Evolutionary conservation across 2,113 vertebrate species (phyloP).

Genomic region (Hipposideros armiger): DNA sequence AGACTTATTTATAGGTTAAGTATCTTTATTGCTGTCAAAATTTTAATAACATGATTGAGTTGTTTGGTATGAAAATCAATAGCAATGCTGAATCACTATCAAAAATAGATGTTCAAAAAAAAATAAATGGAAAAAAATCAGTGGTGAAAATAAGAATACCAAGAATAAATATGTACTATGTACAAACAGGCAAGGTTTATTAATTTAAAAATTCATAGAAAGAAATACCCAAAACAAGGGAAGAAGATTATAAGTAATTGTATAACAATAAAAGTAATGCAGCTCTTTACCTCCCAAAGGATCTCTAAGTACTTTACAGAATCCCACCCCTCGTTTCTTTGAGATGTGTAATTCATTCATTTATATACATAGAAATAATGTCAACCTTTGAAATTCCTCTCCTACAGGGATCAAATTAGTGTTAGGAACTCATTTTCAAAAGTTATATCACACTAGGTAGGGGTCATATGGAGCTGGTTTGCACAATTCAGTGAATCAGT

Average conservation of each 20-base stretch:
- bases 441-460: not conserved
- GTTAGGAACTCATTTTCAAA: not conserved
- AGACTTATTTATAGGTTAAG: constrained; percentile 13
- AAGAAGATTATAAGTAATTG: constrained; percentile 43
- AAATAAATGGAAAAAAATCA: constrained; percentile 38
- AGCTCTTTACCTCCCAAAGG: not conserved
- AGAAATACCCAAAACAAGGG: constrained; percentile 27
- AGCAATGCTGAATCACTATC: not conserved
- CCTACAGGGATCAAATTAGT: not conserved
- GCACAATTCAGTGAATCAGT: not conserved
- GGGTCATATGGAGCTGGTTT: not conserved
- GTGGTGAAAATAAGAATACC: constrained; percentile 24
- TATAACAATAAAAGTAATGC: not conserved
- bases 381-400: constrained; percentile 7
- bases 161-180: not conserved
- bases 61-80: not conserved
- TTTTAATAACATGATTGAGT: not conserved
- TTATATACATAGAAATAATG: constrained; percentile 18
- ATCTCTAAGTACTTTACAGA: not conserved
- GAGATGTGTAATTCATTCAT: not conserved
- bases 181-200: not conserved
- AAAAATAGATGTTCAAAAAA: constrained; percentile 42
- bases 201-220: constrained; percentile 25
- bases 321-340: not conserved
- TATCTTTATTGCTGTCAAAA: constrained; percentile 45